A percentile compares a stretch with the other conserved stretches of the same genome.
phyloP scores from a whole-genome alignment of 2,888 invertebrate genomes.

The Leptopterna dolabrata region DNA sequence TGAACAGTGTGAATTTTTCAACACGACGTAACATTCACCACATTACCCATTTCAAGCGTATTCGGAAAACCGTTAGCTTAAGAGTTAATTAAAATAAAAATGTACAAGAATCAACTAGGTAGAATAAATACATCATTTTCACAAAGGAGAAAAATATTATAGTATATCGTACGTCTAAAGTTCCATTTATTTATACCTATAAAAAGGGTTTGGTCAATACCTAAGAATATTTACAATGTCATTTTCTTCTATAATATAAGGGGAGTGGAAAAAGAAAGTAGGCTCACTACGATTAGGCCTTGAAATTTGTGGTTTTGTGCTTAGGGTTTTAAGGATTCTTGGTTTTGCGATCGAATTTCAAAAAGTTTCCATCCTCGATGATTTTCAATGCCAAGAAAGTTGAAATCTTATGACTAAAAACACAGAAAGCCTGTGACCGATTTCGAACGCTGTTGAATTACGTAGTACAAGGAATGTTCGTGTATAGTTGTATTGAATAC shows the following conservation, averaged over 20 bases:
- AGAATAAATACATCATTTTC: neutral
- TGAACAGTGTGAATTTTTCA: neutral
- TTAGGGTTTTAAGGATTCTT: neutral
- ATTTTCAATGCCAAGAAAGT: neutral
- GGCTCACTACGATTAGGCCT: conserved; percentile 14
- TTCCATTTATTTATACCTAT: neutral
- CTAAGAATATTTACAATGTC: conserved; percentile 32
- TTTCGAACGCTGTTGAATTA: neutral
- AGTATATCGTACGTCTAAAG: neutral
- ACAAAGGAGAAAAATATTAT: neutral
- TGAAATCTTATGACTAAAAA: neutral
- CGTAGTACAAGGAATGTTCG: neutral
- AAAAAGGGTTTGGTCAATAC: conserved; percentile 23
- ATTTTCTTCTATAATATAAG: neutral
- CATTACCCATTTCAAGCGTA: neutral
- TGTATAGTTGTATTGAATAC: neutral
- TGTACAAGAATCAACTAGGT: neutral
- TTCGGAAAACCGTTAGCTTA: neutral
- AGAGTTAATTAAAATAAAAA: neutral
- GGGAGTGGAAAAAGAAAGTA: neutral
- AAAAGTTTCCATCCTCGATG: neutral
- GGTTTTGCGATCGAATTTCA: neutral
- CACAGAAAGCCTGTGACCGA: neutral
- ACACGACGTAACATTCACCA: neutral
- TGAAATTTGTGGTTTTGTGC: neutral